Base-by-base conservation (phyloP, 64 coral and sea anemone genomes). In the Pocillopora verrucosa region DNA sequence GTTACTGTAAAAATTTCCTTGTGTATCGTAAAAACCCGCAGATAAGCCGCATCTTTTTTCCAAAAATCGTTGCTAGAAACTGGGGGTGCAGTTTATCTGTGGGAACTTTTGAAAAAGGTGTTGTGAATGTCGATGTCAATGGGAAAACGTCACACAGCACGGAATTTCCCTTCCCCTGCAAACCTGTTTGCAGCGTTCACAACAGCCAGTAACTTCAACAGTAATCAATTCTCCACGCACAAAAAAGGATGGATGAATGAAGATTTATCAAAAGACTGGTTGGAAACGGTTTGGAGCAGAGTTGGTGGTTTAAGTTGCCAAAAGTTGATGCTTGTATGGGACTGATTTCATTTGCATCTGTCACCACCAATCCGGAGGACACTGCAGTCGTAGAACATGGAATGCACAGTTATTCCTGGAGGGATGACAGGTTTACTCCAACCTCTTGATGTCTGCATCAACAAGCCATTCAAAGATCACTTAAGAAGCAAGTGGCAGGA, bases 401-500 rank as follows among this genome's bases (percentile, higher is more conserved):
- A 92, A 30, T 12, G 24, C 0, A 60, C 75, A 65, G 91, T 92
- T 13, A 92, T 92, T 59, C 91, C 91, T 65, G 91, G 91, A 79
- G 75, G 91, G 5, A 79, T 92, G 74, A 92, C 91, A 51, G 19
- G 68, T 20, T 22, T 92, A 11, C 83, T 92, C 30, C 91, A 92
- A 61, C 82, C 84, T 26, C 60, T 92, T 76, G 82, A 92, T 92
- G 91, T 79, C 17, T 87, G 72, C n/a, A 58, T 92, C 62, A 86
- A 92, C 82, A 92, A 86, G 74, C 83, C 75, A 15, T 92, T 87
- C 73, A 94, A 89, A 61, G 87, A 85, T 22, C 24, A 22, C 24
- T 35, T 94, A 59, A 59, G 80, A 78, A 67, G 67, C 38, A 81
- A 76, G 36, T 94, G 87, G 87, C 68, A 89, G 10, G 76, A 84